A percentile compares a stretch with the other conserved stretches of the same genome.
These are phyloP conservation scores for Drosophila anomalata DNA, from an alignment of 2,888 invertebrate genomes.

Conservation along the genomic window DNA sequence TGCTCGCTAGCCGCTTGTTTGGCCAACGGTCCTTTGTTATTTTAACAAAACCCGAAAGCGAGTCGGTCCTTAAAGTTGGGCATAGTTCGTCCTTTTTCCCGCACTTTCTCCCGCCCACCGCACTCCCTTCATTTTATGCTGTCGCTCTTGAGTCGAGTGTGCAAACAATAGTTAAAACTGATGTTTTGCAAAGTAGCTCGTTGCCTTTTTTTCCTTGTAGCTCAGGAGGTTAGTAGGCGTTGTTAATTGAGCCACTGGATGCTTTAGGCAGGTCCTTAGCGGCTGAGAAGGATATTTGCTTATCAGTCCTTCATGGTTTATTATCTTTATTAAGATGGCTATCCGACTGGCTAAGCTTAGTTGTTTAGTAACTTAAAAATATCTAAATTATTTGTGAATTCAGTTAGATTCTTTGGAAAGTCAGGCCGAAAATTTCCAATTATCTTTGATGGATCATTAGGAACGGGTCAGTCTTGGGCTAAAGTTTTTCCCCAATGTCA, in stretches of 20 bases:
- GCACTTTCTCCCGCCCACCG: background rate
- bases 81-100: constrained; percentile 43
- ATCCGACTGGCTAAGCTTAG: background rate
- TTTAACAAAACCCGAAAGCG: constrained; percentile 58
- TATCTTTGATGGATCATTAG: constrained; percentile 42
- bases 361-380: background rate
- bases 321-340: background rate
- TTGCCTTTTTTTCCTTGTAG: constrained; percentile 12
- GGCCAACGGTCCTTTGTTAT: constrained; percentile 72
- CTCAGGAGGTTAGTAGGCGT: constrained; percentile 15
- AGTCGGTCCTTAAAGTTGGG: constrained; percentile 64
- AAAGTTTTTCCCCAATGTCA: constrained; percentile 3
- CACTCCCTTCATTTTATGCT: background rate
- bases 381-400: background rate
- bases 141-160: constrained; percentile 53
- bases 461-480: constrained; percentile 11
- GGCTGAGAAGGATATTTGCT: background rate
- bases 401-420: background rate
- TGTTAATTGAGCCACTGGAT: constrained; percentile 76
- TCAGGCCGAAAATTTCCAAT: constrained; percentile 22
- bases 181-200: constrained; percentile 71
- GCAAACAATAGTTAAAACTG: constrained; percentile 80
- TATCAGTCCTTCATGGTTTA: background rate
- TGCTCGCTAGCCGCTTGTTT: constrained; percentile 65
- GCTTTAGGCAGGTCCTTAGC: constrained; percentile 6